These are phyloP conservation scores for Lophius piscatorius DNA, from an alignment of 2,113 vertebrate genomes.

Conservation along the genomic window DNA sequence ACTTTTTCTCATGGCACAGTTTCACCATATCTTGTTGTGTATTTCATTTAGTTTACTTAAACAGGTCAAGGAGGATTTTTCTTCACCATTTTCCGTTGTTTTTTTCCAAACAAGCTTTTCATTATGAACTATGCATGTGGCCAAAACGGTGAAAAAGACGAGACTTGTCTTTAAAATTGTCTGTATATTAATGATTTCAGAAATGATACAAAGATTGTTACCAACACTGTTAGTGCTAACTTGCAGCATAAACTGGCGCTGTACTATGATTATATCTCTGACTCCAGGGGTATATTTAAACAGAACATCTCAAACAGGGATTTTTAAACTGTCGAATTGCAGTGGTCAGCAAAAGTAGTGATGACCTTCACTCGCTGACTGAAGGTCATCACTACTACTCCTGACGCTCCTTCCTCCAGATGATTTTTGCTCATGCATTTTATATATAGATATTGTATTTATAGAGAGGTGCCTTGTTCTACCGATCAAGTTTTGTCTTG, in stretches of 20 bases:
- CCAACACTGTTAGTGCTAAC: neutral
- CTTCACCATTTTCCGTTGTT: conserved; percentile 12
- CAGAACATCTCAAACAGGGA: conserved; percentile 2
- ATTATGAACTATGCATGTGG: conserved; percentile 63
- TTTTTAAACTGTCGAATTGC: conserved; percentile 25
- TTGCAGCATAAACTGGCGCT: neutral
- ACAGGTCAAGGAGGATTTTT: conserved; percentile 35
- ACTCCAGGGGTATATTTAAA: conserved; percentile 18
- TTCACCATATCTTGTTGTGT: conserved; percentile 45
- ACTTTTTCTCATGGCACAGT: conserved; percentile 40
- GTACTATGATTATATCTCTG: neutral
- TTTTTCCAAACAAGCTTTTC: conserved; percentile 31
- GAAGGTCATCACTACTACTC: conserved; percentile 18
- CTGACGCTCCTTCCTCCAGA: conserved; percentile 14
- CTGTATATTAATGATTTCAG: conserved; percentile 24
- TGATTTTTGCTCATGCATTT: conserved; percentile 44
- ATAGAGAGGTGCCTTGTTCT: conserved; percentile 74
- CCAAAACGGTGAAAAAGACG: conserved; percentile 35
- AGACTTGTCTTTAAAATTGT: conserved; percentile 41
- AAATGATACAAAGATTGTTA: conserved; percentile 32
- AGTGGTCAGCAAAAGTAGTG: conserved; percentile 9
- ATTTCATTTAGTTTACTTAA: conserved; percentile 54
- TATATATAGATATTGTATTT: conserved; percentile 74
- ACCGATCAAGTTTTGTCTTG: conserved; percentile 26
- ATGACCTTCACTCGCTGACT: conserved; percentile 15